phyloP scores from a whole-genome alignment of 2,113 vertebrate genomes.

The Sapayoa aenigma region DNA sequence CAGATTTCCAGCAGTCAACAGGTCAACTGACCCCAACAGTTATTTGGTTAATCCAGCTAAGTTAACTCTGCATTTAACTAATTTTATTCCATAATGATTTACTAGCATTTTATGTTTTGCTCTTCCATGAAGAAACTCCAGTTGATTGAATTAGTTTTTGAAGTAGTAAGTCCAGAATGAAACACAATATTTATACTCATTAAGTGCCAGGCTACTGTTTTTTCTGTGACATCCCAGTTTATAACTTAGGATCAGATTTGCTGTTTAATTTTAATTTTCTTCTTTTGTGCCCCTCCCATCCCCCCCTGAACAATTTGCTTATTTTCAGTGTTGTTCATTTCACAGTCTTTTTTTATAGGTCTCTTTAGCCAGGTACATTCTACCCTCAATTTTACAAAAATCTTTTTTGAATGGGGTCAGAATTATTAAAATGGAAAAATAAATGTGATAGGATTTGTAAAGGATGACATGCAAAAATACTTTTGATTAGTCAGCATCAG shows the following conservation, averaged over 20 bases:
- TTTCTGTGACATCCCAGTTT: not conserved
- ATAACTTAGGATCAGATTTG: not conserved
- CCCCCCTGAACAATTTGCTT: no score
- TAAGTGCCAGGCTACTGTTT: not conserved
- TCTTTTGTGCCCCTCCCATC: no score
- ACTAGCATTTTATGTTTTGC: not conserved
- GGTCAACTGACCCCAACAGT: not conserved
- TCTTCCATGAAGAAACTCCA: not conserved
- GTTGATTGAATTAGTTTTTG: not conserved
- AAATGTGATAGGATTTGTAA: not conserved
- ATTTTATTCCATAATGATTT: not conserved
- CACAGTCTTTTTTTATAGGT: not conserved
- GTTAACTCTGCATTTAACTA: not conserved
- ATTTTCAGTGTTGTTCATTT: no score
- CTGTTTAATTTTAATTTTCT: not conserved
- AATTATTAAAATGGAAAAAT: not conserved
- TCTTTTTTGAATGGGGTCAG: not conserved
- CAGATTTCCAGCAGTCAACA: not conserved
- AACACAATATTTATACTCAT: not conserved
- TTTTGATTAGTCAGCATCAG: not conserved
- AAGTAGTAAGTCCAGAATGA: not conserved
- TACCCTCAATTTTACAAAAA: not conserved
- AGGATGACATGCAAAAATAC: not conserved
- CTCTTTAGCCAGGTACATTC: not conserved
- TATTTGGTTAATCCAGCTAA: not conserved